These are phyloP conservation scores for Struthidea cinerea DNA, from an alignment of 2,113 vertebrate species.

Conservation along the genomic window DNA sequence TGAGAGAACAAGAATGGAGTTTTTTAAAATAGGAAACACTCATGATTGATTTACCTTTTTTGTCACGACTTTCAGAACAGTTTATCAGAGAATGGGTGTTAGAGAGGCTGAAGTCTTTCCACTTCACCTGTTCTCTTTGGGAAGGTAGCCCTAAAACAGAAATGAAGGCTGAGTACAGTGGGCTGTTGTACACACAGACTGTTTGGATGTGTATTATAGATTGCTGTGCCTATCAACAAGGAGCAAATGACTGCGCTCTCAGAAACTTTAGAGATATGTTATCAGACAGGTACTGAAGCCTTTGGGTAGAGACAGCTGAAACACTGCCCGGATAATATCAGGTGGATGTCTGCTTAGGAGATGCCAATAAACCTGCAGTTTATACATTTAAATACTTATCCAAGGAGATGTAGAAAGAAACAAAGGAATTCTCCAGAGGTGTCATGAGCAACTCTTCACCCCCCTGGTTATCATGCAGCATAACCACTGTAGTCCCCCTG, in stretches of 20 bases:
- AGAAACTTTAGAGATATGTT: neutral
- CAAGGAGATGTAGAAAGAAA: neutral
- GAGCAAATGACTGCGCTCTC: neutral
- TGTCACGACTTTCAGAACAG: neutral
- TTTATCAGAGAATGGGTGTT: neutral
- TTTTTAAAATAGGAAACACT: neutral
- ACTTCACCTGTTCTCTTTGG: neutral
- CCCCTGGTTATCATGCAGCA: neutral
- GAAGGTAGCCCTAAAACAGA: neutral
- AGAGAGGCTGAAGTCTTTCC: neutral
- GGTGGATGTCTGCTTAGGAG: neutral
- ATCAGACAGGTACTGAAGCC: neutral
- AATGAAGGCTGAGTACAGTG: neutral
- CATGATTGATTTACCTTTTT: neutral
- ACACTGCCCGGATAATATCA: neutral
- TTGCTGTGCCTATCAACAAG: neutral
- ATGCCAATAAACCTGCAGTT: neutral
- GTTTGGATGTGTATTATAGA: neutral
- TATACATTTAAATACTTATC: neutral
- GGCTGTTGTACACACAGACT: neutral
- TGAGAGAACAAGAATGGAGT: neutral
- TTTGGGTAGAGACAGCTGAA: neutral
- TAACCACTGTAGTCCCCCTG: neutral
- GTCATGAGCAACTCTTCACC: neutral
- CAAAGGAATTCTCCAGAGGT: neutral